Evolutionary conservation across 2,113 vertebrate genomes (phyloP), one percentile per base, ranked within the genome.

Genomic region (Fregata magnificens): DNA sequence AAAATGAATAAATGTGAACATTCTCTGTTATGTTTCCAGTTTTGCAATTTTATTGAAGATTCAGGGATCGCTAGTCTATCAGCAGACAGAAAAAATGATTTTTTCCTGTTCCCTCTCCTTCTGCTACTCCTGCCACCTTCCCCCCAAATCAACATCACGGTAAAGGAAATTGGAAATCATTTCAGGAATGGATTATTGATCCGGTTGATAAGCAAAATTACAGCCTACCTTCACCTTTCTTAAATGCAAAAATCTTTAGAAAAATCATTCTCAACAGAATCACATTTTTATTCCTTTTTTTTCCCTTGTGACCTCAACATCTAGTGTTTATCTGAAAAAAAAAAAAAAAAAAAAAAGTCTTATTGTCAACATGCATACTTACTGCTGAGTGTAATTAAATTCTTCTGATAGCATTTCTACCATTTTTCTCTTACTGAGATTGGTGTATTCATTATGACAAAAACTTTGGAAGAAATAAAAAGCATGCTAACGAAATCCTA

Each of bases 371-470:
- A 95, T 31, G 13, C 31, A 50, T 40, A 65, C 55, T 93, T 96
- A 81, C 25, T 82, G 31, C 45, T 94, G 45, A 94, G 63, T 63
- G 86, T 61, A 97, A 97, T 94, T 97, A 94, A 93, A 91, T 94
- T 95, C 95, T 79, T 47, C 88, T 95, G 86, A 91, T 86, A 95
- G 69, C 55, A 56, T 59, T 93, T 90, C 80, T 92, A 73, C 78
- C 55, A 95, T 95, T 93, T 93, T 98, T 90, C 67, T 95, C 90
- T 88, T 91, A 47, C 53, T 92, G 88, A 96, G 88, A 97, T 47
- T 84, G 66, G 81, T 96, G 52, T 78, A 56, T 96, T 94, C 85
- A 95, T 97, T 95, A 96, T 91, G 79, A 97, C 86, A 96, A 97
- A 96, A 97, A 91, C 63, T 93, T 42, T 36, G 66, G 73, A 96